A percentile compares a stretch with the other conserved stretches of the same genome.
phyloP scores from a whole-genome alignment of 1,140 invertebrate genomes.

The Ceratina australensis region DNA sequence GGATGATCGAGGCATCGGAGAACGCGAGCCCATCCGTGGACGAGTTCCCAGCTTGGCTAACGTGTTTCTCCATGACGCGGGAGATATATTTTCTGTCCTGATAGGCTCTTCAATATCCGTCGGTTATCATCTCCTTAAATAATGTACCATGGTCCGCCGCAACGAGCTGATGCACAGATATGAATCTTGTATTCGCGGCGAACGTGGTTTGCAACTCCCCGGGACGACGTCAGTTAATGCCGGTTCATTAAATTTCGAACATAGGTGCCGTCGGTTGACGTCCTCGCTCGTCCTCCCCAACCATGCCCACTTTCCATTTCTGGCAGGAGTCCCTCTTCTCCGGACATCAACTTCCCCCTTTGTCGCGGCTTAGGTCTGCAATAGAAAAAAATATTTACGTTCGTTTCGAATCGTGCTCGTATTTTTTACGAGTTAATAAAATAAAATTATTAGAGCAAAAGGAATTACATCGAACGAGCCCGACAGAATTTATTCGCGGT shows the following conservation, averaged over 20 bases:
- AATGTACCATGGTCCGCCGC: constrained; percentile 54
- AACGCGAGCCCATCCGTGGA: constrained; percentile 69
- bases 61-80: constrained; percentile 53
- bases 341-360: not conserved
- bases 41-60: constrained; percentile 57
- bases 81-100: constrained; percentile 37
- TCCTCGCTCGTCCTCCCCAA: constrained; percentile 3
- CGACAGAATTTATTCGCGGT: too few species aligned
- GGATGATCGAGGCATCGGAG: constrained; percentile 80
- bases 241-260: constrained; percentile 18
- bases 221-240: constrained; percentile 22
- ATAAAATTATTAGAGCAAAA: too few species aligned
- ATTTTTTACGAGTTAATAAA: too few species aligned
- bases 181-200: constrained; percentile 21
- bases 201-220: not conserved
- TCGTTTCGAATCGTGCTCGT: too few species aligned
- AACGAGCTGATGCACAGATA: constrained; percentile 23
- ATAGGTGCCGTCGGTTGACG: not conserved
- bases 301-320: constrained; percentile 29
- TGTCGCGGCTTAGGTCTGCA: not conserved
- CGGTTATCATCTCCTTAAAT: constrained; percentile 59
- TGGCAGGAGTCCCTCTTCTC: not conserved
- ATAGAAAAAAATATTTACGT: not conserved
- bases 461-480: too few species aligned
- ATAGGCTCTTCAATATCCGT: constrained; percentile 45